Evolutionary conservation across 2,888 invertebrate genomes (phyloP).

Genomic region (Glyphotaelius pellucidus): DNA sequence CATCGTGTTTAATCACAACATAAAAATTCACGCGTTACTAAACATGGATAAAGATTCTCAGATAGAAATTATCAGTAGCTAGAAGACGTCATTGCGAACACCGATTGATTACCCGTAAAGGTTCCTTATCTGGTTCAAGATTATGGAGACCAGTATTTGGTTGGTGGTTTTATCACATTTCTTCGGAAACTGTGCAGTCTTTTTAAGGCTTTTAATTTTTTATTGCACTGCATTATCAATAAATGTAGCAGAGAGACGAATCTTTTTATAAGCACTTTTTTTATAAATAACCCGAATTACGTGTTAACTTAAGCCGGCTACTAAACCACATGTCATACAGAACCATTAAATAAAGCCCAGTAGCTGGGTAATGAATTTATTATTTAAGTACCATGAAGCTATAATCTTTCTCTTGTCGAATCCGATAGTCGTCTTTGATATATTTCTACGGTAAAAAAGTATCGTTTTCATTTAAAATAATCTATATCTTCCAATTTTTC

Average conservation of each 20-base stretch:
- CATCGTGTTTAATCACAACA: not conserved
- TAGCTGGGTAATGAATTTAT: not conserved
- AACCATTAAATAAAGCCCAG: not conserved
- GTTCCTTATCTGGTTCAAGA: not conserved
- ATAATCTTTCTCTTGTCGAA: not conserved
- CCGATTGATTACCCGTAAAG: not conserved
- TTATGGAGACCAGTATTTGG: not conserved
- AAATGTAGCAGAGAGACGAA: not conserved
- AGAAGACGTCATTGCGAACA: not conserved
- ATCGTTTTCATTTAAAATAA: too few relatives aligned
- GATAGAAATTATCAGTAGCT: constrained; percentile 9
- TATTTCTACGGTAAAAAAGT: too few relatives aligned
- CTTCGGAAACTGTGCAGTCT: not conserved
- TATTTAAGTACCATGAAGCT: not conserved
- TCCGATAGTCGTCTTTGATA: not conserved
- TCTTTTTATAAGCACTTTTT: not conserved
- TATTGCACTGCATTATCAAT: not conserved
- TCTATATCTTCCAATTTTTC: too few relatives aligned
- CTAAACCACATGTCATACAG: not conserved
- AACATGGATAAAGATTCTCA: constrained; percentile 5
- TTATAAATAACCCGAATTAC: not conserved
- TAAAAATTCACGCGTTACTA: not conserved
- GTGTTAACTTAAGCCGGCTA: not conserved
- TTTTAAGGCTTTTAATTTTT: not conserved
- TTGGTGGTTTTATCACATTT: not conserved